phyloP scores from a whole-genome alignment of 2,888 invertebrate species.

The Campoplex nolae region DNA sequence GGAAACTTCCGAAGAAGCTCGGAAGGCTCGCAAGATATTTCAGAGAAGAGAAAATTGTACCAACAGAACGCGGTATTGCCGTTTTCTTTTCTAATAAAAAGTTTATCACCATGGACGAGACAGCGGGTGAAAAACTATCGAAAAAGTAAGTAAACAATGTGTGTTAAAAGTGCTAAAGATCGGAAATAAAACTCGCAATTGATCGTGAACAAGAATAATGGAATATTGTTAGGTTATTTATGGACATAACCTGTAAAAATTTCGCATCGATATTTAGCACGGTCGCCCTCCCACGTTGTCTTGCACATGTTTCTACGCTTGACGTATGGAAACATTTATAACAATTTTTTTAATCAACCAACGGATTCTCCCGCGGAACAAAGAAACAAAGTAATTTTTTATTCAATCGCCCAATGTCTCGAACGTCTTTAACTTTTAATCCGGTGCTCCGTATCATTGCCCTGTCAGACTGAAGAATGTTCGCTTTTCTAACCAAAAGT shows the following conservation, averaged over 20 bases:
- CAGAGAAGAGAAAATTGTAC: slow-evolving; percentile 12
- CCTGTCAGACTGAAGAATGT: slow-evolving; percentile 68
- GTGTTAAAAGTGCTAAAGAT: slow-evolving; percentile 3
- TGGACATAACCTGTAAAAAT: slow-evolving; percentile 62
- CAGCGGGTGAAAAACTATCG: slow-evolving; percentile 87
- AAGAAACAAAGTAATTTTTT: neutral
- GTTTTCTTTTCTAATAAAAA: slow-evolving; percentile 64
- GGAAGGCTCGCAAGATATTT: slow-evolving; percentile 16
- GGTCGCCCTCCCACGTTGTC: slow-evolving; percentile 69
- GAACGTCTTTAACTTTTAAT: slow-evolving; percentile 3
- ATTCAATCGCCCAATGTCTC: slow-evolving; percentile 4
- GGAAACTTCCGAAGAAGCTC: neutral
- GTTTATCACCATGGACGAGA: slow-evolving; percentile 86
- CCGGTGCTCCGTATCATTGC: slow-evolving; percentile 13
- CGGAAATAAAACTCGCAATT: neutral
- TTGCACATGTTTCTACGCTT: slow-evolving; percentile 21
- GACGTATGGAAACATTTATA: slow-evolving; percentile 48
- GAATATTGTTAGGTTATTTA: neutral
- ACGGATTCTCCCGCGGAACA: neutral
- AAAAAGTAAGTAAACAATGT: slow-evolving; percentile 87
- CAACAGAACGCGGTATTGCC: slow-evolving; percentile 1
- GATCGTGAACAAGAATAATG: neutral
- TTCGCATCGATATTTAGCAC: slow-evolving; percentile 28
- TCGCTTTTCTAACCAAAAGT: slow-evolving; percentile 74
- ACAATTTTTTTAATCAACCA: slow-evolving; percentile 32